Conservation (phyloP, 2,113 vertebrate genomes). For the Tragelaphus buxtoni region DNA sequence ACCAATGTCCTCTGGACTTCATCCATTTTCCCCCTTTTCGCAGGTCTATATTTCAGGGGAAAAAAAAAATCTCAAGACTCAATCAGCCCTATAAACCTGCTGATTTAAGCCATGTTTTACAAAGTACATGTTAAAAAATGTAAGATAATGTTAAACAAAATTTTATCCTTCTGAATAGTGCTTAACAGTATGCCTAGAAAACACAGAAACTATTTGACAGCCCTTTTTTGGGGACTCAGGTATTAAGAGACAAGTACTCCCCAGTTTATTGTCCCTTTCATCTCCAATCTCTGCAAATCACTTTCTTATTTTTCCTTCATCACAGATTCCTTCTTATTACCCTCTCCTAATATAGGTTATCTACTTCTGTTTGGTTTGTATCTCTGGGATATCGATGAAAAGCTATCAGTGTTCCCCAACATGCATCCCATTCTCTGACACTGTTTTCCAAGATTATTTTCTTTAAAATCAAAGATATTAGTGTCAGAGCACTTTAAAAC, state of each 20-base stretch:
- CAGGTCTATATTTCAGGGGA: neutral
- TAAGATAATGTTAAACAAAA: neutral
- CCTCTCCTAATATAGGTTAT: neutral
- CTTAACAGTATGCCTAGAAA: neutral
- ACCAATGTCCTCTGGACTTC: neutral
- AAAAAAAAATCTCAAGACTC: neutral
- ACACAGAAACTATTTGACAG: neutral
- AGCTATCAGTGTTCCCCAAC: neutral
- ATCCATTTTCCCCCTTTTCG: neutral
- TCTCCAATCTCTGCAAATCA: neutral
- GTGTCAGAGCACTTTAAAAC: neutral
- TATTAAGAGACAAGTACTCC: neutral
- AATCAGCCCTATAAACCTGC: neutral
- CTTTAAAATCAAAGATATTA: neutral
- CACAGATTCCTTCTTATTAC: neutral
- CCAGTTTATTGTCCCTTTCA: neutral
- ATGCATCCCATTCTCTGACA: neutral
- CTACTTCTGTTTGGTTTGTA: neutral
- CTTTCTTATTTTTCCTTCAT: neutral
- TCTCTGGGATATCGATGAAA: neutral
- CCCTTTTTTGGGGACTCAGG: accelerated
- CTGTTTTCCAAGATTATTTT: neutral
- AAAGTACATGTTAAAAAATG: neutral
- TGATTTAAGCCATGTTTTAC: neutral
- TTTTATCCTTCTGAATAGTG: neutral